Conservation (phyloP, 2,888 invertebrate species). For the Alviniconcha strummeri region DNA sequence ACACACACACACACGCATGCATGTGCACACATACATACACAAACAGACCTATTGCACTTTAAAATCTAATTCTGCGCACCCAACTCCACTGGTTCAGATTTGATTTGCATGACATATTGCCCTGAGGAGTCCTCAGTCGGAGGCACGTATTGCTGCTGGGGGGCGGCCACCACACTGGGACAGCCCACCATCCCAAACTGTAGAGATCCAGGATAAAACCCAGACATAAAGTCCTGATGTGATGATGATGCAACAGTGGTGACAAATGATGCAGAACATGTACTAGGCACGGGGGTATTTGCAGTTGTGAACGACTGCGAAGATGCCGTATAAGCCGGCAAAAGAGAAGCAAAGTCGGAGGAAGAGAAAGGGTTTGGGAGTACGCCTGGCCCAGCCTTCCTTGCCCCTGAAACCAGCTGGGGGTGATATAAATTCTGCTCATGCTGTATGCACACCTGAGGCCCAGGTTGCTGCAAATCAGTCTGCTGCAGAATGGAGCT, state of each 20-base stretch:
- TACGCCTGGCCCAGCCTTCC: background rate
- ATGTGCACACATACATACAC: background rate
- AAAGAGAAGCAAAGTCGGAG: background rate
- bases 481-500: background rate
- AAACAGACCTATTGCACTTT: background rate
- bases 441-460: background rate
- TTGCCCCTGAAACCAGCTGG: too few species aligned
- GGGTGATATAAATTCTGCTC: too few species aligned
- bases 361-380: background rate
- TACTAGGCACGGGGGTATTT: too few species aligned
- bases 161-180: background rate
- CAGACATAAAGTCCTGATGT: slow-evolving; percentile 16
- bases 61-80: background rate
- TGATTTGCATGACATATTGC: background rate
- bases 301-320: background rate
- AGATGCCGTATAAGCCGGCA: background rate
- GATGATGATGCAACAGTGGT: background rate
- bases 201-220: slow-evolving; percentile 11
- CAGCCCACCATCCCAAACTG: slow-evolving; percentile 13
- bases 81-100: slow-evolving; percentile 7
- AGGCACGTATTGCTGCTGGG: background rate
- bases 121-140: background rate
- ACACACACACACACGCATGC: background rate
- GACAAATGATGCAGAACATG: too few species aligned
- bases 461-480: background rate